Base-by-base conservation (phyloP, 2,113 vertebrate genomes). In the Tympanuchus pallidicinctus region DNA sequence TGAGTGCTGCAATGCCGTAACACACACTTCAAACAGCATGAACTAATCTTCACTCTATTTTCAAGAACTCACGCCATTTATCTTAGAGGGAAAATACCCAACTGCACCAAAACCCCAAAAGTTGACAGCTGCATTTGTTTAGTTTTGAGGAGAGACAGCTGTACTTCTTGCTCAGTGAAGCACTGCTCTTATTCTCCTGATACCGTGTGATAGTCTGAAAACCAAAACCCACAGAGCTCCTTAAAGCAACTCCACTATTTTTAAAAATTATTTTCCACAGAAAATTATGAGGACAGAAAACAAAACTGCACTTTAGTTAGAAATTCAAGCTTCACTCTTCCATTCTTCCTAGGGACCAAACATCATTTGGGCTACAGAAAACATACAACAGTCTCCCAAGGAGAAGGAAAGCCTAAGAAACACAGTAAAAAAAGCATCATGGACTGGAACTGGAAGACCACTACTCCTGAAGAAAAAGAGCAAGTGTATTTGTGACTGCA, bases 71-170 rank as follows among this genome's bases (percentile, higher is more conserved):
- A 45, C 7, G 8, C 9, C 20, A 45, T 56, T 82, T 75, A 38
- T 69, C 71, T 83, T 74, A 50, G 57, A 88, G 59, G 65, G 56
- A 83, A 92, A 94, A 71, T 57, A 80, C 43, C 54, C 10, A 77
- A 63, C 15, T 52, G 25, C 65, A 72, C 36, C 47, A 30, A 86
- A 83, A 11, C 70, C 66, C 42, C 21, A 34, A 88, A 56, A 45
- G 6, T 2, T 30, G 47, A 71, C 82, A 74, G 32, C 59, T 95
- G 48, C 73, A 61, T 89, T 65, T 78, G 76, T n/a, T 93, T 88
- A 27, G 67, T 86, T 96, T 78, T 80, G 72, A 88, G 69, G 42
- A 86, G 72, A 63, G 72, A 57, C 17, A 82, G 59, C 54, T 89
- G 57, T 63, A 78, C 38, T 78, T 69, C 81, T 91, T 87, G 32